Conservation (phyloP, 2,797 vertebrate species). For the Myotis pilosus region DNA sequence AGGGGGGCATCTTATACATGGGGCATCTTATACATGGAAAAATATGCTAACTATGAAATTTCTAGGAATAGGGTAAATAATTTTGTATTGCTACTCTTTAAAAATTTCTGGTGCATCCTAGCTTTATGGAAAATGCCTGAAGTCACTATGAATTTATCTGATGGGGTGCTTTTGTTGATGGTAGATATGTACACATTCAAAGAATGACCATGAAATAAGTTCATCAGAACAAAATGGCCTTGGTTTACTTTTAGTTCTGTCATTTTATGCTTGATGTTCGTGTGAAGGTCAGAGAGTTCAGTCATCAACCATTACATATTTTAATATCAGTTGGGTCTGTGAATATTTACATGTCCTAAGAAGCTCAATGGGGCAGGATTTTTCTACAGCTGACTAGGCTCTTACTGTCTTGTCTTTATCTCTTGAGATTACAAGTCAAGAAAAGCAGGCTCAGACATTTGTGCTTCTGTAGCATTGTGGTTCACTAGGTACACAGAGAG, state of each 20-base stretch:
- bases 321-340: background rate
- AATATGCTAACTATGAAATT: background rate
- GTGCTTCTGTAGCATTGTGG: background rate
- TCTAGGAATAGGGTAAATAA: slow-evolving; percentile 26
- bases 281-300: background rate
- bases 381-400: background rate
- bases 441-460: background rate
- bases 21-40: too few species aligned
- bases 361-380: background rate
- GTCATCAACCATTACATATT: background rate
- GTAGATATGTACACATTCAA: background rate
- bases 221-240: background rate
- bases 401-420: background rate
- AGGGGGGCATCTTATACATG: too few species aligned
- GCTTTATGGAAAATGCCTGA: background rate
- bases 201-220: background rate
- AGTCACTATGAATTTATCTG: slow-evolving; percentile 9
- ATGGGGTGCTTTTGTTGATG: background rate
- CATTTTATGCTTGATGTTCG: background rate
- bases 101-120: background rate
- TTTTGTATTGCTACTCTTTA: slow-evolving; percentile 29
- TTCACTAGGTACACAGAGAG: background rate
- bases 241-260: background rate
- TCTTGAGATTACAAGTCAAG: background rate
- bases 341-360: background rate